Base-by-base conservation (phyloP, 2,888 invertebrate species). In the Eledona agricola region DNA sequence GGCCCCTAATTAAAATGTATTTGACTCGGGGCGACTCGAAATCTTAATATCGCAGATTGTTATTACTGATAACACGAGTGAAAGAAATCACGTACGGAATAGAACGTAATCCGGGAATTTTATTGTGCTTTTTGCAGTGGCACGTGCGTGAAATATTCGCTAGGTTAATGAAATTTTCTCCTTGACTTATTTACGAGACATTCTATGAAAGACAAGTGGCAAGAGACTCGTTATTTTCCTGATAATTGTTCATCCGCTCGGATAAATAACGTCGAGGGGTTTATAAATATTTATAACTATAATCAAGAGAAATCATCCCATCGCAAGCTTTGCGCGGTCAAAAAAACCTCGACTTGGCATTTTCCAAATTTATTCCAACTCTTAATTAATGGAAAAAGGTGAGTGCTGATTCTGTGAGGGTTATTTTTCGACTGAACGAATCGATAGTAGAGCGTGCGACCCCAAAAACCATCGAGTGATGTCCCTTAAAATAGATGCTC, bases 271-370 rank as follows among this genome's bases (percentile, higher is more conserved):
- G 25, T 17, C 25, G 9, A 26, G 6, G 9, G 3, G 26, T 17
- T 40, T 26, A 40, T 40, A 40, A 40, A 40, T 40, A 40, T 40
- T 40, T 26, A 40, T 40, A 35, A 35, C 31, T 16, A 6, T 16
- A 31, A 31, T 31, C 31, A 16, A 31, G 16, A n/a, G 31, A 16
- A 31, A 31, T 31, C 17, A 31, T 15, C 31, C 9, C 3, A 16
- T 3, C 4, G 2, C 26, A 4, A n/a, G n/a, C n/a, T n/a, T n/a
- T n/a, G n/a, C n/a, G n/a, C n/a, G n/a, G n/a, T n/a, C n/a, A n/a
- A n/a, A n/a, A n/a, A n/a, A n/a, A n/a, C n/a, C n/a, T n/a, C n/a
- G n/a, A n/a, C n/a, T n/a, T n/a, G n/a, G n/a, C n/a, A n/a, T n/a
- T n/a, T n/a, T n/a, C n/a, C n/a, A n/a, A n/a, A n/a, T n/a, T n/a